Base-by-base conservation (phyloP, 1,140 invertebrate species). In the Caenorhabditis tropicalis region DNA sequence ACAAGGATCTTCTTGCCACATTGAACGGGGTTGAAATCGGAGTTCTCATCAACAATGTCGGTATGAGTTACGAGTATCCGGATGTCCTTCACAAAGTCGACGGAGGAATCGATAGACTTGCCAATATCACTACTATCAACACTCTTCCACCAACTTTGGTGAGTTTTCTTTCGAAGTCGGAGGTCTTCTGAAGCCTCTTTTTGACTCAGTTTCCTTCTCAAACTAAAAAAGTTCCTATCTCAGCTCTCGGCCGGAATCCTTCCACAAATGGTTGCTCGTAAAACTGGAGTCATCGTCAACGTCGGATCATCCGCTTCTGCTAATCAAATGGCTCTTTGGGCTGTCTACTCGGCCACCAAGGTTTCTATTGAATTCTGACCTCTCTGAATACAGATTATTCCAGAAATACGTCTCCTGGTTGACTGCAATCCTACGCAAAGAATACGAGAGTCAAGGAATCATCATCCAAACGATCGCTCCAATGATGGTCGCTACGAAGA, bases 401-500 rank as follows among this genome's bases (percentile, higher is more conserved):
- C 43, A 89, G 88, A 88, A 86, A 48, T 90, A 90, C 81, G 87
- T 89, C 9, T 79, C 36, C 51, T 86, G 70, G 56, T 81, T 90
- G 16, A 74, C 88, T 3, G 81, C 51, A 21, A 86, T 90, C 43
- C 58, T 90, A 3, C 86, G 87, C 21, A 84, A 86, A 51, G 90
- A 91, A 81, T 91, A 90, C 81, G 88, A 79, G 7, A 43, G 74
- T 49, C 79, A 82, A 29, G 87, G 88, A 24, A 84, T 89, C 74
- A 88, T 86, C 2, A 86, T 90, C 53, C 89, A 90, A 82, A 85
- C 85, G 12, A 65, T 90, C 15, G 85, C 70, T 79, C 90, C 90
- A 29, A 91, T 91, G 90, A 79, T 91, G 65, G 90, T 91, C 27
- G 87, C 87, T 29, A 91, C 90, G 0, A 91, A 91, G 60, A 90